Conservation (phyloP, 2,113 vertebrate species). For the Shinisaurus crocodilurus region DNA sequence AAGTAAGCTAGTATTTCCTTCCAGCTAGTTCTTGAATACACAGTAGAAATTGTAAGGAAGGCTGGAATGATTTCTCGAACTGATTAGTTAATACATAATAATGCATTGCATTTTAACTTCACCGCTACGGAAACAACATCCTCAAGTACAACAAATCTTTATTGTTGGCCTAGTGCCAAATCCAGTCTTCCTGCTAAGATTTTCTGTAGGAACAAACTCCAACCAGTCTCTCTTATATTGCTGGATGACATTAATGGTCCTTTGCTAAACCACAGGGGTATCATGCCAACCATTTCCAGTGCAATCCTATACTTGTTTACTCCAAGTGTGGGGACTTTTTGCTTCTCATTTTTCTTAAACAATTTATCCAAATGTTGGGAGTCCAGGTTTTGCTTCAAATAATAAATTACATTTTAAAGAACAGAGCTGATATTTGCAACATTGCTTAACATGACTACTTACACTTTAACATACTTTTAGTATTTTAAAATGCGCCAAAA, state of each 20-base stretch:
- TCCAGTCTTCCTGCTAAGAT: neutral
- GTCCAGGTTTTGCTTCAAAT: neutral
- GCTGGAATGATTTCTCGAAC: constrained; percentile 28
- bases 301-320: too few species aligned
- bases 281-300: neutral
- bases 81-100: neutral
- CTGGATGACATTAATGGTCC: neutral
- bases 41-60: constrained; percentile 9
- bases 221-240: neutral
- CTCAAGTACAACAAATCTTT: neutral
- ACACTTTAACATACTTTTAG: neutral
- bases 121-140: neutral
- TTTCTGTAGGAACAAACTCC: constrained; percentile 7
- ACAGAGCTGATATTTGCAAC: neutral
- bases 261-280: neutral
- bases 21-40: constrained; percentile 40
- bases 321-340: neutral
- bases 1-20: constrained; percentile 33
- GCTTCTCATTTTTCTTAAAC: neutral
- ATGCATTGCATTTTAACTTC: constrained; percentile 5
- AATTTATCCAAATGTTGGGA: neutral
- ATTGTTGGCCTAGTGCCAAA: neutral
- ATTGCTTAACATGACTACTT: neutral
- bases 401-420: neutral
- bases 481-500: neutral